phyloP scores from a whole-genome alignment of 1,140 invertebrate species.

The Caerostris darwini region DNA sequence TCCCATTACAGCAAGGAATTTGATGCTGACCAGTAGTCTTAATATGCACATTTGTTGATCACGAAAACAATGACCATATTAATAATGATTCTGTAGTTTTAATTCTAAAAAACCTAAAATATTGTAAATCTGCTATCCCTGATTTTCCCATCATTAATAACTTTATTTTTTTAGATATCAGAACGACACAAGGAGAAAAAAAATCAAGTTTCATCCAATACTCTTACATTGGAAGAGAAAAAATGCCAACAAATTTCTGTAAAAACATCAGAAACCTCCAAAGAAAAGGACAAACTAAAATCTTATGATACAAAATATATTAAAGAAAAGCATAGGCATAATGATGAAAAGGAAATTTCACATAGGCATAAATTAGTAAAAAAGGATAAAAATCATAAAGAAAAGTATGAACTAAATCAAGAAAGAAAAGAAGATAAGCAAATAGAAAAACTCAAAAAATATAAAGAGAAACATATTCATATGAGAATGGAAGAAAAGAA shows the following conservation, averaged over 20 bases:
- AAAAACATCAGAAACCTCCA: background rate
- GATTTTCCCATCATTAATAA: too few relatives aligned
- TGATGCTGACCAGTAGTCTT: too few relatives aligned
- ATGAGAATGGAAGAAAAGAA: background rate
- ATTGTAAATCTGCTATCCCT: too few relatives aligned
- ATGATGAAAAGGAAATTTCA: background rate
- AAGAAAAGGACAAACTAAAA: background rate
- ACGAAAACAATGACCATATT: too few relatives aligned
- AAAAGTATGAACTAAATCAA: background rate
- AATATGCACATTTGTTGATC: too few relatives aligned
- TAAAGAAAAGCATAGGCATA: background rate
- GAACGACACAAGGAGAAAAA: background rate
- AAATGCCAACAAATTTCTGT: background rate
- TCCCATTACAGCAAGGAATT: too few relatives aligned
- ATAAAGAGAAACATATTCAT: background rate
- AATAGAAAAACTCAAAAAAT: background rate
- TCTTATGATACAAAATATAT: background rate
- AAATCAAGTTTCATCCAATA: background rate
- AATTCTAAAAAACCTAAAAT: too few relatives aligned
- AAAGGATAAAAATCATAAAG: background rate
- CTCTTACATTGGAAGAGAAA: background rate
- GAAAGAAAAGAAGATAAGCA: slow-evolving; percentile 28
- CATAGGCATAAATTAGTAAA: background rate
- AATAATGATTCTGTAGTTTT: too few relatives aligned
- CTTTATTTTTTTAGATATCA: background rate